phyloP scores from a whole-genome alignment of 2,797 vertebrate species.

The Pterois miles region DNA sequence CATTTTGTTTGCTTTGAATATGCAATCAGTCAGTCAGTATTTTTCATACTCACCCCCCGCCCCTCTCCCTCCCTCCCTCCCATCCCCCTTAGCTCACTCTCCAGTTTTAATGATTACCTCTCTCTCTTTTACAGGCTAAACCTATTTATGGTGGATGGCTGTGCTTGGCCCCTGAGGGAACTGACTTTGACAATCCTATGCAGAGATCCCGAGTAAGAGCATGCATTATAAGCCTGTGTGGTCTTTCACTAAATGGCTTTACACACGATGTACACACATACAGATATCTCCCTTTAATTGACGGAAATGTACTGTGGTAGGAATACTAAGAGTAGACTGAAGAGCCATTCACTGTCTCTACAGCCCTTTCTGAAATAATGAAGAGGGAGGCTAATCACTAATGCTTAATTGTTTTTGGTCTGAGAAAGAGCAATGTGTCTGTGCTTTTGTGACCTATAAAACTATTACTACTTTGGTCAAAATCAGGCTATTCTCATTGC shows the following conservation, averaged over 20 bases:
- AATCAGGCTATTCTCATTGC: not conserved
- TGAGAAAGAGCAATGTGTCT: not conserved
- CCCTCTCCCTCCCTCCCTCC: not conserved
- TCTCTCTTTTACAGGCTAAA: constrained; percentile 84
- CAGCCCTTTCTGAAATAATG: not conserved
- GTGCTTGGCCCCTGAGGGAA: constrained; percentile 88
- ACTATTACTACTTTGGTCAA: not conserved
- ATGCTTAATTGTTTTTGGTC: not conserved
- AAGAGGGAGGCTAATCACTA: not conserved
- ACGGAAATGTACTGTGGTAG: not conserved
- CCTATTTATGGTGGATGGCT: constrained; percentile 90
- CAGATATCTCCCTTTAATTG: not conserved
- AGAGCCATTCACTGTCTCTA: not conserved
- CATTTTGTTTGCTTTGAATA: constrained; percentile 3
- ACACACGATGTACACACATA: not conserved
- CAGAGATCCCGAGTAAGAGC: constrained; percentile 86
- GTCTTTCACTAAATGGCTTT: constrained; percentile 7
- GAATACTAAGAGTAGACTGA: not conserved
- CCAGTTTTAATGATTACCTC: constrained; percentile 69
- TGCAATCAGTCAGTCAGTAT: not conserved
- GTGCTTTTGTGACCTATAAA: not conserved
- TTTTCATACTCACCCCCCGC: not conserved
- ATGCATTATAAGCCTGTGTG: not conserved
- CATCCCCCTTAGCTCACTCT: constrained; percentile 46
- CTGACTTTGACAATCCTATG: constrained; percentile 90